phyloP scores from a whole-genome alignment of 2,888 invertebrate species.

The Rapana venosa region DNA sequence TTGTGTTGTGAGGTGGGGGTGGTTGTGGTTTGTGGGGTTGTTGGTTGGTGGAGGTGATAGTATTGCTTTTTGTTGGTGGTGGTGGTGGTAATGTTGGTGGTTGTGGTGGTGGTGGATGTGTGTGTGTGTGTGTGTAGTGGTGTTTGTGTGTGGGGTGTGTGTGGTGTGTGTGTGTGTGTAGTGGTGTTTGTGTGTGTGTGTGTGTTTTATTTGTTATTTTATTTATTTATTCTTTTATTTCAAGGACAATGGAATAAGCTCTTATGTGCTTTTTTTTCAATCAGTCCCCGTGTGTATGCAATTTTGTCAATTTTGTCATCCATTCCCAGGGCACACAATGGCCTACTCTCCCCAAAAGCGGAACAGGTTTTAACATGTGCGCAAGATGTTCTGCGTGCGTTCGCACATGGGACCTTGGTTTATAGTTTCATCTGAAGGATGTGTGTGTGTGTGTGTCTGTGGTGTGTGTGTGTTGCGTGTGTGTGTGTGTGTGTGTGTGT shows the following conservation, averaged over 20 bases:
- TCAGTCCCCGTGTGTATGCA: too few species aligned
- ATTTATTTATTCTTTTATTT: not conserved
- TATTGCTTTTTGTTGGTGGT: not conserved
- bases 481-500: conserved; percentile 5
- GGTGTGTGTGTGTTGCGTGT: not conserved
- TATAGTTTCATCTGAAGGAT: too few species aligned
- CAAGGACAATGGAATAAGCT: too few species aligned
- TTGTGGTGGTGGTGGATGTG: not conserved
- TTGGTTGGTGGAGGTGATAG: not conserved
- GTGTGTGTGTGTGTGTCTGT: too few species aligned
- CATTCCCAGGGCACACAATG: too few species aligned
- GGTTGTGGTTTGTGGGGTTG: not conserved
- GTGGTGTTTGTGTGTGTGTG: not conserved
- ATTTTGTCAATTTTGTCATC: too few species aligned
- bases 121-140: not conserved
- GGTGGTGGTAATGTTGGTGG: not conserved
- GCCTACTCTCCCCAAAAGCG: too few species aligned
- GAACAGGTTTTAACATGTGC: too few species aligned
- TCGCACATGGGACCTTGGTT: too few species aligned
- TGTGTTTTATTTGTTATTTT: not conserved
- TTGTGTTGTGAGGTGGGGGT: not conserved
- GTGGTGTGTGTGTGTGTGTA: not conserved
- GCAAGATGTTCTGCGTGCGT: too few species aligned
- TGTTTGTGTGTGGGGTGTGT: not conserved
- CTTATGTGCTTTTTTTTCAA: too few species aligned